A percentile compares a stretch with the other conserved stretches of the same genome.
Conservation (phyloP, 2,797 vertebrate genomes). For the Mus caroli region DNA sequence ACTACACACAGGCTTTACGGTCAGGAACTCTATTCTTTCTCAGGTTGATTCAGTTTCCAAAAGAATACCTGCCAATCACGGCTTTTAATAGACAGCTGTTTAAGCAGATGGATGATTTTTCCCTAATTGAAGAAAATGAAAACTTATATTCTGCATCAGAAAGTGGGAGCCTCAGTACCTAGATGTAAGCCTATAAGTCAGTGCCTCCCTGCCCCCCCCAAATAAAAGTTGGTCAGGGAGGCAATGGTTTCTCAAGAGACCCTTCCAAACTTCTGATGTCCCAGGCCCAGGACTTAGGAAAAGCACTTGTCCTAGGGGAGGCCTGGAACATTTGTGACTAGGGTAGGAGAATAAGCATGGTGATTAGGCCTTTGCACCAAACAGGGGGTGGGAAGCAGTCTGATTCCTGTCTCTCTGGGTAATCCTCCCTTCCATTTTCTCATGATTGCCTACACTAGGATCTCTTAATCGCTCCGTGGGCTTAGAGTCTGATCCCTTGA, state of each 20-base stretch:
- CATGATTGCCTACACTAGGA: slow-evolving; percentile 79
- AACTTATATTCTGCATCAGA: neutral
- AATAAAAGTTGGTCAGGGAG: neutral
- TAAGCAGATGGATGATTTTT: neutral
- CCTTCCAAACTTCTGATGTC: slow-evolving; percentile 69
- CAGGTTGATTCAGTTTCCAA: neutral
- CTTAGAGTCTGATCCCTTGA: slow-evolving; percentile 86
- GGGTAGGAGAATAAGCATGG: slow-evolving; percentile 67
- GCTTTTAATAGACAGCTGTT: neutral
- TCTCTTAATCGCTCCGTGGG: slow-evolving; percentile 85
- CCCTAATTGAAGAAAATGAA: neutral
- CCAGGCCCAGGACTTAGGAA: slow-evolving; percentile 74
- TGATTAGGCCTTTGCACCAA: slow-evolving; percentile 68
- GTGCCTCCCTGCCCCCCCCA: neutral
- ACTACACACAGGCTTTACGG: neutral
- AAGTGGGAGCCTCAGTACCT: neutral
- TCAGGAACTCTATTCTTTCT: neutral
- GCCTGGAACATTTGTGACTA: slow-evolving; percentile 60
- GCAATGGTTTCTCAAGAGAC: slow-evolving; percentile 76
- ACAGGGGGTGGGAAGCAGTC: slow-evolving; percentile 23
- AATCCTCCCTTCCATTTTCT: slow-evolving; percentile 84
- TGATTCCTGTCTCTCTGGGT: slow-evolving; percentile 77
- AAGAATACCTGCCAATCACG: neutral
- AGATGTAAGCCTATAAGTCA: neutral
- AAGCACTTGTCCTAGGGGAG: slow-evolving; percentile 70